Base-by-base conservation (phyloP, 1,140 invertebrate genomes). In the Ips typographus region DNA sequence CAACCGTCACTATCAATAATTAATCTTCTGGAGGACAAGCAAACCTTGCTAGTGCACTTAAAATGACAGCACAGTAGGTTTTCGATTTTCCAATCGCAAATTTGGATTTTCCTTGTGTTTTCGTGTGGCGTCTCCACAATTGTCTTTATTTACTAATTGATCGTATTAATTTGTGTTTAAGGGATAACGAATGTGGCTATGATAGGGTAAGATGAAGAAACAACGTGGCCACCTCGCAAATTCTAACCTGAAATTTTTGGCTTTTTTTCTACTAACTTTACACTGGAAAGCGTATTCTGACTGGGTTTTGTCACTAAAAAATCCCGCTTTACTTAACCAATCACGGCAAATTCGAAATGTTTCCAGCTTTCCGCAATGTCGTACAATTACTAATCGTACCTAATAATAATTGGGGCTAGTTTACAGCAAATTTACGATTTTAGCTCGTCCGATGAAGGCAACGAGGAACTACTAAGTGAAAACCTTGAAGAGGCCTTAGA, bases 371-470 rank as follows among this genome's bases (percentile, higher is more conserved):
- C n/a, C 1, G 65, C 41, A 43, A 68, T 55, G 60, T 52, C 42
- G 49, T 57, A 7, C 36, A 36, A 40, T 7, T 42, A 40, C 5
- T 39, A 59, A 59, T 40, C 57, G 7, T 55, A 2, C 53, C 53
- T 55, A 7, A 5, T 22, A 22, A 22, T 22, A 22, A 22, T 22
- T 22, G 22, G 0, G 22, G 22, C 22, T 22, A 22, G 22, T 22
- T 22, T 22, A 22, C 22, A 22, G 22, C 22, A 22, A 22, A 22
- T 22, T 63, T 63, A 37, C 57, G 40, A 58, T 74, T 77, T 80
- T 82, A 87, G 85, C 85, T 87, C 85, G 78, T 86, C 85, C 84
- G 85, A 86, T 86, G 85, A 86, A 80, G 84, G 83, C 43, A 76
- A 76, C 64, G 86, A 88, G 61, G 87, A 88, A 71, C 83, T 85